phyloP scores from a whole-genome alignment of 2,888 invertebrate species.

The Drosophila kanekoi region DNA sequence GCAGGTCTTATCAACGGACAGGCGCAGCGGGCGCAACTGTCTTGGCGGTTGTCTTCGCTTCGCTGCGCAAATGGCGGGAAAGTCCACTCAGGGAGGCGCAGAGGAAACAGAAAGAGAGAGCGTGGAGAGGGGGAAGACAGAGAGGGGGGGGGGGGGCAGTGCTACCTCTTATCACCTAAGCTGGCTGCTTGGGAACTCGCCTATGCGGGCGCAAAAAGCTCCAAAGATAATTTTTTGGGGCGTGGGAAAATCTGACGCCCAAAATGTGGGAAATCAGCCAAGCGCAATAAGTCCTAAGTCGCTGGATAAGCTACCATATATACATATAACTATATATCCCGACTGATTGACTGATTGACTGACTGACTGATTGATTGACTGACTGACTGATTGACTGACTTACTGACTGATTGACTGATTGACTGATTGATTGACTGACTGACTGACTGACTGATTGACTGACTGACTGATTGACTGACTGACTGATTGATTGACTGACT shows the following conservation, averaged over 20 bases:
- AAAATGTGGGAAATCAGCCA: slow-evolving; percentile 45
- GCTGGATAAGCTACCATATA: not conserved
- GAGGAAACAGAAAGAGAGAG: not conserved
- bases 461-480: no score
- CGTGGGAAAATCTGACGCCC: slow-evolving; percentile 49
- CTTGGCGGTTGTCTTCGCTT: slow-evolving; percentile 70
- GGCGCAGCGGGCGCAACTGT: slow-evolving; percentile 45
- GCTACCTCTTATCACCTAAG: slow-evolving; percentile 37
- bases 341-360: no score
- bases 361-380: no score
- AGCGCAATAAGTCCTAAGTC: not conserved
- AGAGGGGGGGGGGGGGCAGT: not conserved
- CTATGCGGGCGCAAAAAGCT: slow-evolving; percentile 67
- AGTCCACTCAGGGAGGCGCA: slow-evolving; percentile 27
- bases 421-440: no score
- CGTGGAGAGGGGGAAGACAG: not conserved
- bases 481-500: no score
- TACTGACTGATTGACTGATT: no score
- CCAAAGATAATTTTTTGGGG: slow-evolving; percentile 50
- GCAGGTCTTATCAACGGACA: slow-evolving; percentile 31
- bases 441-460: no score
- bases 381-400: no score
- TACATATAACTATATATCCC: no score
- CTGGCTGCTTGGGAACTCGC: slow-evolving; percentile 21
- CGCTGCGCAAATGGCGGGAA: slow-evolving; percentile 78